phyloP scores from a whole-genome alignment of 2,797 vertebrate genomes.

The Loris lydekkerianus region DNA sequence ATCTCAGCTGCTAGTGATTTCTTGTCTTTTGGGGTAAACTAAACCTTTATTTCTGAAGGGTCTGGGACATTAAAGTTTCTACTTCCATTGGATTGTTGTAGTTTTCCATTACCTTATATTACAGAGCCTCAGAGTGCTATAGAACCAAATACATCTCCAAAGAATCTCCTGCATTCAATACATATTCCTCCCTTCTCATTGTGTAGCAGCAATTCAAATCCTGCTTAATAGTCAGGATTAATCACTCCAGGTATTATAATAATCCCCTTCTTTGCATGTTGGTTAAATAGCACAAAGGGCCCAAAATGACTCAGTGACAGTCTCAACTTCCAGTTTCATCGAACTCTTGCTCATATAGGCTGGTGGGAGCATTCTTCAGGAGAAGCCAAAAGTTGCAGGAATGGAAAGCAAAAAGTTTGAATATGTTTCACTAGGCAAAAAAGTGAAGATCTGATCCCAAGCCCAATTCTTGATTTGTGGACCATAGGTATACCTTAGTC shows the following conservation, averaged over 20 bases:
- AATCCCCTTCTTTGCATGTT: neutral
- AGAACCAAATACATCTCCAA: neutral
- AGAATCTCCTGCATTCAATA: neutral
- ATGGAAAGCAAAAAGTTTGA: conserved; percentile 10
- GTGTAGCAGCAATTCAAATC: neutral
- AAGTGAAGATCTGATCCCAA: neutral
- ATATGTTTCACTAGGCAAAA: neutral
- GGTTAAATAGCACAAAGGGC: neutral
- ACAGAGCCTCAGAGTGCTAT: neutral
- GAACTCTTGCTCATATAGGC: neutral
- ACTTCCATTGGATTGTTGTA: neutral
- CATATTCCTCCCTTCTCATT: neutral
- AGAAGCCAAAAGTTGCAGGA: neutral
- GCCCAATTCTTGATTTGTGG: neutral
- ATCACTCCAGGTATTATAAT: neutral
- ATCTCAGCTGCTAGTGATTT: neutral
- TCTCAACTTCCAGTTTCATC: neutral
- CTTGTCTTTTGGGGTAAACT: neutral
- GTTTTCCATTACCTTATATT: neutral
- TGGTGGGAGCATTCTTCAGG: neutral
- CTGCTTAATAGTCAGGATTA: neutral
- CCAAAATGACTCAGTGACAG: neutral
- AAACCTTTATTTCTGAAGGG: conserved; percentile 17
- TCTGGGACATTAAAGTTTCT: neutral
- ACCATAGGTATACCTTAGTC: neutral